Percentiles rank a stretch among this genome's conserved stretches.
Conservation (phyloP, 2,888 invertebrate genomes). For the Rhamphomyia laevipes region DNA sequence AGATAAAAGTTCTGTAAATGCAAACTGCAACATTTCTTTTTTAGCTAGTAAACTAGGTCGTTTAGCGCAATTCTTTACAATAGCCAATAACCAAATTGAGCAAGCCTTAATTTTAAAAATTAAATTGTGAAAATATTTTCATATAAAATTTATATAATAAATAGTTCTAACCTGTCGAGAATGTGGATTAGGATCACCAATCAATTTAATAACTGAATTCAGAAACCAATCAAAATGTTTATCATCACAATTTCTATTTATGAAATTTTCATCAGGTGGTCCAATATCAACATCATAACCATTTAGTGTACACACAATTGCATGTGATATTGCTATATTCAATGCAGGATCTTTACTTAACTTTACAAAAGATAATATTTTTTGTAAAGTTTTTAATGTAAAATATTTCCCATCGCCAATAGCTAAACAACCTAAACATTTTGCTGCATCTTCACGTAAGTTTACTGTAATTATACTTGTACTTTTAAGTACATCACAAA, state of each 20-base stretch:
- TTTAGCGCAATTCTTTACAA: constrained; percentile 68
- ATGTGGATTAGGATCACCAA: constrained; percentile 73
- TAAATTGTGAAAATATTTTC: background rate
- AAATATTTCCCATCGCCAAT: constrained; percentile 70
- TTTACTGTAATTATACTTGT: constrained; percentile 57
- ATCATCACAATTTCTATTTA: constrained; percentile 41
- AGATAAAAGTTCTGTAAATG: constrained; percentile 76
- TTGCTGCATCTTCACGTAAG: constrained; percentile 64
- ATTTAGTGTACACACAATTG: constrained; percentile 71
- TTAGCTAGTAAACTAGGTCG: constrained; percentile 54
- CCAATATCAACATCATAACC: constrained; percentile 40
- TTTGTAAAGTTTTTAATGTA: constrained; percentile 57
- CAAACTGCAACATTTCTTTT: constrained; percentile 59
- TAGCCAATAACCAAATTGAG: constrained; percentile 76
- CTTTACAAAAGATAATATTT: constrained; percentile 64
- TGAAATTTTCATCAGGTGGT: constrained; percentile 21
- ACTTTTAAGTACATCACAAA: constrained; percentile 62
- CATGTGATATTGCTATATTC: constrained; percentile 79
- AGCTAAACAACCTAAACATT: constrained; percentile 66
- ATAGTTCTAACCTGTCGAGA: constrained; percentile 44
- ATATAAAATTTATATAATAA: background rate
- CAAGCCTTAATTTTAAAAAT: constrained; percentile 47
- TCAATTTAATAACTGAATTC: constrained; percentile 55
- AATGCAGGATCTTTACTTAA: constrained; percentile 81
- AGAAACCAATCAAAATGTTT: constrained; percentile 55